Evolutionary conservation across 2,113 vertebrate species (phyloP).

Genomic region (Myotis lucifugus): DNA sequence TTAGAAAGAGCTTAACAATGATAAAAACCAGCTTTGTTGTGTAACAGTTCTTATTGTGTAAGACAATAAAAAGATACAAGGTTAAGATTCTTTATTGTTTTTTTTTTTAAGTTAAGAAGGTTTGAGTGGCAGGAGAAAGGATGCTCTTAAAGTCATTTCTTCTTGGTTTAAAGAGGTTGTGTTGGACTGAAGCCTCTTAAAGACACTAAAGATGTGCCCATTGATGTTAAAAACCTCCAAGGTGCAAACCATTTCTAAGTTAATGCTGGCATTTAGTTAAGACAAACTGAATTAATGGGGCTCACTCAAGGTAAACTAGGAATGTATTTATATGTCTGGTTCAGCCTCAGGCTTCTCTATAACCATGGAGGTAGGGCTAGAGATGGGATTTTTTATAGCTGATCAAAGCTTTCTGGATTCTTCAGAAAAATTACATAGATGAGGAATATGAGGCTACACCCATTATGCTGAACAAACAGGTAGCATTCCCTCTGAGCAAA

Average conservation of each 20-base stretch:
- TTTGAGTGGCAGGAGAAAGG: background rate
- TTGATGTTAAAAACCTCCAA: background rate
- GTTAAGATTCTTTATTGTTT: too few relatives aligned
- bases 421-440: slow-evolving; percentile 79
- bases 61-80: background rate
- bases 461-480: slow-evolving; percentile 76
- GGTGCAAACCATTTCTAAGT: background rate
- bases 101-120: background rate
- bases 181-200: background rate
- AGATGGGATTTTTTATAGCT: background rate
- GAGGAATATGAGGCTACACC: slow-evolving; percentile 68
- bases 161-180: background rate
- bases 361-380: background rate
- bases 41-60: background rate
- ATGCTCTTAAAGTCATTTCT: background rate
- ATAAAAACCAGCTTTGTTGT: background rate
- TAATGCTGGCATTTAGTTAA: background rate
- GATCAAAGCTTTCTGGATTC: slow-evolving; percentile 17
- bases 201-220: background rate
- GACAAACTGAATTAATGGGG: background rate
- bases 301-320: background rate
- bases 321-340: slow-evolving; percentile 4
- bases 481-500: slow-evolving; percentile 72
- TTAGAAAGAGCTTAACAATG: slow-evolving; percentile 49
- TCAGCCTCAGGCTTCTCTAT: background rate